Evolutionary conservation across 2,797 vertebrate genomes (phyloP).

Genomic region (Cuculus canorus): DNA sequence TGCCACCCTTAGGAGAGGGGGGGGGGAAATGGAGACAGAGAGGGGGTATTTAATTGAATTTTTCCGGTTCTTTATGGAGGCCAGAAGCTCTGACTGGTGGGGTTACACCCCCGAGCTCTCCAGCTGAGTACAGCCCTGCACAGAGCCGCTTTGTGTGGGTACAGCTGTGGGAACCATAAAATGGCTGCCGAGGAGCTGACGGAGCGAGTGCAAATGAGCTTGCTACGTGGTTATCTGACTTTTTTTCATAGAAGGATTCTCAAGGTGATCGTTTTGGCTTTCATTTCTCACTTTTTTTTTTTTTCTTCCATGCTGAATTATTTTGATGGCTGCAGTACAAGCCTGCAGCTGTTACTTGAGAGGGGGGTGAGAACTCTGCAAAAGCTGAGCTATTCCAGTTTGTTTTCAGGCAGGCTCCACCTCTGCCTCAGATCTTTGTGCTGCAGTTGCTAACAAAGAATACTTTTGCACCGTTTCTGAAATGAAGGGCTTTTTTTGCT

Average conservation of each 20-base stretch:
- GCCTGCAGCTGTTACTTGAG: background rate
- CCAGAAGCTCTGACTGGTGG: background rate
- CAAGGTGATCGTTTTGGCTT: background rate
- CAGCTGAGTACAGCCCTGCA: background rate
- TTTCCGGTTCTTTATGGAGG: background rate
- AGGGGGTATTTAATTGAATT: background rate
- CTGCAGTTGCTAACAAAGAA: fast-evolving
- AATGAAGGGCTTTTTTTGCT: no score
- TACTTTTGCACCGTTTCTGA: background rate
- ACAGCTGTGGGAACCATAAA: constrained; percentile 31
- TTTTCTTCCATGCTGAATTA: background rate
- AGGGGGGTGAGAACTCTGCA: background rate
- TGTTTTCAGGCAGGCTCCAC: background rate
- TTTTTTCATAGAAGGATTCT: background rate
- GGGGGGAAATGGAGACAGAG: background rate
- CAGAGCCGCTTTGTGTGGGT: background rate
- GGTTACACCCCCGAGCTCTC: background rate
- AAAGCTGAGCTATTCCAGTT: background rate
- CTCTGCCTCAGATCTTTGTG: background rate
- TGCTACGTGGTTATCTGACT: background rate
- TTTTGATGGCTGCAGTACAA: background rate
- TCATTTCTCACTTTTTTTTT: background rate
- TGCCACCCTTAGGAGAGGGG: fast-evolving
- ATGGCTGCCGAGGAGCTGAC: constrained; percentile 43
- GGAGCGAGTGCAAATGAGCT: background rate